Evolutionary conservation across 2,888 invertebrate genomes (phyloP), one percentile per base, ranked within the genome.

Genomic region (Lydus trimaculatus): DNA sequence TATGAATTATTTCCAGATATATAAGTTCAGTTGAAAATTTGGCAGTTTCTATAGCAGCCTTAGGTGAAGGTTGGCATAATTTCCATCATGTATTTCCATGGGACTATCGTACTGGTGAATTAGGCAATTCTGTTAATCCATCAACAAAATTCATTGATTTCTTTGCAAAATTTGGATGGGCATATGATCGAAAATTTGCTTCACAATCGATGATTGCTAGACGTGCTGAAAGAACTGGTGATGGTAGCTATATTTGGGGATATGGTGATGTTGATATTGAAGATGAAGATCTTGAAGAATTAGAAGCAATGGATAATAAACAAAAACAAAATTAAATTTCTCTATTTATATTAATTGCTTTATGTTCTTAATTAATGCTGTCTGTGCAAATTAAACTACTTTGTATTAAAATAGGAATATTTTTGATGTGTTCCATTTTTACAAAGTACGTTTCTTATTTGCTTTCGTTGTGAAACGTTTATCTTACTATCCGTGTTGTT

Each of bases 71-170:
- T 4, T 97, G 94, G 93, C 96, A 97, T 86, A 97, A 97, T 86
- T 97, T 95, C 85, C 97, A 97, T 83, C 97, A 97, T 85, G 93
- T 93, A 0, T 97, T 97, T 84, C 97, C 97, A 0, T 95, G 94
- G 92, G 97, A 97, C 85, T 97, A 97, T 87, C 93, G 94, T 80
- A 93, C 96, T 25, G 91, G 95, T 15, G 97, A 97, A 84, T 86
- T 94, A 17, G 94, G 94, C 23, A 73, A 71, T 15, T 73, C 78
- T 70, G 81, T 90, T n/a, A 95, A 95, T 81, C 63, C 89, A 0
- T 94, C 95, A 1, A 92, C 94, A 0, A 80, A 88, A 52, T 83
- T 91, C 62, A 87, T 96, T 63, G 91, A 95, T 79, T 80, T 89
- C 11, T 93, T 92, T 83, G 89, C 91, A 0, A 87, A 85, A 77